These are phyloP conservation scores for Addax nasomaculatus DNA, from an alignment of 2,113 vertebrate genomes.

Conservation along the genomic window DNA sequence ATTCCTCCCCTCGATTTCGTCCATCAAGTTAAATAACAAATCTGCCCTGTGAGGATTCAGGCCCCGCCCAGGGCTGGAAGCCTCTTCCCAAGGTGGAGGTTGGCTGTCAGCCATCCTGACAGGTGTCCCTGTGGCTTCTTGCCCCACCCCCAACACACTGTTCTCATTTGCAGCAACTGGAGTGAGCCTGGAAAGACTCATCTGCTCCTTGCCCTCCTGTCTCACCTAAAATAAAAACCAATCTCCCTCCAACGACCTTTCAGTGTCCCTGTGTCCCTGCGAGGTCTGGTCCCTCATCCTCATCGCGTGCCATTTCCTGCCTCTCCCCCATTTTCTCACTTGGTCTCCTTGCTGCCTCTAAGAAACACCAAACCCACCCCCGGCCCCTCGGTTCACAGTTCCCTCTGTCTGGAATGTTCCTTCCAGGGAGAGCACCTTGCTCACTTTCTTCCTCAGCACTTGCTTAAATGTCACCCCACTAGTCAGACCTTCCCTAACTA, in stretches of 20 bases:
- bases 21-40: not conserved
- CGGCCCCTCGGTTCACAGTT: not conserved
- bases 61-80: not conserved
- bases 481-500: not conserved
- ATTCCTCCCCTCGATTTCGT: rapidly evolving
- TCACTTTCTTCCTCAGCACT: not conserved
- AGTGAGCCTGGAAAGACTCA: not conserved
- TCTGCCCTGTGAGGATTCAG: not conserved
- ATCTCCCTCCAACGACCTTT: not conserved
- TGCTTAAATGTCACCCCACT: not conserved
- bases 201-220: not conserved
- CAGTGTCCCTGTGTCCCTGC: rapidly evolving
- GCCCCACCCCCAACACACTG: not conserved
- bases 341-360: not conserved
- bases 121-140: not conserved
- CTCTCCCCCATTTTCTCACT: not conserved
- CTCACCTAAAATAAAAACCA: not conserved
- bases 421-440: not conserved
- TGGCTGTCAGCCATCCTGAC: not conserved
- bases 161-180: not conserved
- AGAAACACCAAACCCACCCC: not conserved
- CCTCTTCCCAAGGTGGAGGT: not conserved
- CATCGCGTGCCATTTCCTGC: not conserved
- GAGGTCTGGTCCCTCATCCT: not conserved
- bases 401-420: not conserved